Evolutionary conservation across 2,888 invertebrate genomes (phyloP), one percentile per base, ranked within the genome.

Genomic region (Nezara viridula): DNA sequence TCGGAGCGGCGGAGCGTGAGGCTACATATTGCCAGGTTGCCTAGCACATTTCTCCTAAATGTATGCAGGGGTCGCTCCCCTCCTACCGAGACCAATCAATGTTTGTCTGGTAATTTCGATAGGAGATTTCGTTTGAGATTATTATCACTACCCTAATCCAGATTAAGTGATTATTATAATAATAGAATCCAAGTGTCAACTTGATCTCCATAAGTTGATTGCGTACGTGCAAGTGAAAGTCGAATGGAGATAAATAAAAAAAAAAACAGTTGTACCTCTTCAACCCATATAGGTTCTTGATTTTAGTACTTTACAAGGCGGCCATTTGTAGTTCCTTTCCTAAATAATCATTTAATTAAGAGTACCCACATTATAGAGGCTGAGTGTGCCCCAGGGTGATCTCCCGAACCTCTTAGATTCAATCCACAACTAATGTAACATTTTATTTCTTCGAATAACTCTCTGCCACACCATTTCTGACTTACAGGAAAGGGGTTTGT

Each of bases 1-100:
- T 66, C 66, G 66, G 66, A 16, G 16, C 66, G 27, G 16, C 66
- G 19, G 66, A 66, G 16, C 66, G 66, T 66, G 66, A 66, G 66
- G 6, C 32, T 66, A 32, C 66, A 66, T 66, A 66, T 66, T 66
- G 66, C 32, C 66, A 66, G 66, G 66, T 66, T 66, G 32, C 66
- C 66, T 66, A 32, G 66, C 66, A 66, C 66, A 66, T 66, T 66
- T 66, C 32, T 66, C 66, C 66, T 66, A 66, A 66, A 66, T 66
- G 32, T 66, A 66, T 66, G 66, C 66, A 66, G 66, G 66, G 66
- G 66, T 66, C 32, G 66, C 66, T 66, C 66, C 66, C 66, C 66
- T 66, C 27, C 66, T 21, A 5, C 32, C 32, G 14, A 10, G 27
- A 27, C 60, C 27, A 60, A 60, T 60, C 60, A 60, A 60, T 60